Percentiles rank a stretch among this genome's conserved stretches.
Conservation (phyloP, 2,888 invertebrate species). For the Ephialtes manifestator region DNA sequence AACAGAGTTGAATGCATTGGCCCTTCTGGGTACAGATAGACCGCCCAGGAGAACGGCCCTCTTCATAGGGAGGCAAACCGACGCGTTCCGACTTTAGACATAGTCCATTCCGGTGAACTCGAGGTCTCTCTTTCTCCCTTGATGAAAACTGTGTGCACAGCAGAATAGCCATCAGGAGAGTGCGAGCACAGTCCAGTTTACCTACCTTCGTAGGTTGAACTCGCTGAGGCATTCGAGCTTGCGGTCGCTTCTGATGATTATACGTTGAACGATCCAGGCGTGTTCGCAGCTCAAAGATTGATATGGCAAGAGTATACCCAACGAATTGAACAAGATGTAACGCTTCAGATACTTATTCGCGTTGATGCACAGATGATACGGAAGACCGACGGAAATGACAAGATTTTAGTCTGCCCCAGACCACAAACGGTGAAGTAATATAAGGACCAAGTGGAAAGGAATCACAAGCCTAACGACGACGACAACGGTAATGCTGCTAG, state of each 20-base stretch:
- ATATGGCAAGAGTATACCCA: conserved; percentile 28
- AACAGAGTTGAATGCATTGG: not conserved
- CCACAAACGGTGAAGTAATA: conserved; percentile 16
- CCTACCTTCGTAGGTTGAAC: conserved; percentile 9
- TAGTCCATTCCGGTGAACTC: not conserved
- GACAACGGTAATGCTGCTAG: conserved; percentile 23
- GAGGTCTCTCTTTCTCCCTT: conserved; percentile 53
- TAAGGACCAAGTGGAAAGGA: conserved; percentile 41
- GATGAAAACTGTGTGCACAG: conserved; percentile 74
- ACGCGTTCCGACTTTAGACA: conserved; percentile 12
- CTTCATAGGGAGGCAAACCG: conserved; percentile 18
- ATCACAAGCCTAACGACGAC: conserved; percentile 36
- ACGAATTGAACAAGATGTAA: conserved; percentile 29
- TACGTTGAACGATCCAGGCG: conserved; percentile 3
- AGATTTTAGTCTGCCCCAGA: conserved; percentile 26
- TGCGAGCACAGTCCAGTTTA: conserved; percentile 32
- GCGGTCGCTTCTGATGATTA: not conserved
- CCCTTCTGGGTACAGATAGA: conserved; percentile 6
- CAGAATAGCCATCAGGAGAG: conserved; percentile 23
- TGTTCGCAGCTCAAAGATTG: conserved; percentile 17
- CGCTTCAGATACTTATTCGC: conserved; percentile 4
- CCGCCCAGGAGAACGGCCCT: not conserved
- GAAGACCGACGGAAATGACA: not conserved
- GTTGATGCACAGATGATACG: not conserved
- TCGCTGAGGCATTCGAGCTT: conserved; percentile 10